Evolutionary conservation across 2,888 invertebrate species (phyloP).

Genomic region (Eugnorisma glareosa): DNA sequence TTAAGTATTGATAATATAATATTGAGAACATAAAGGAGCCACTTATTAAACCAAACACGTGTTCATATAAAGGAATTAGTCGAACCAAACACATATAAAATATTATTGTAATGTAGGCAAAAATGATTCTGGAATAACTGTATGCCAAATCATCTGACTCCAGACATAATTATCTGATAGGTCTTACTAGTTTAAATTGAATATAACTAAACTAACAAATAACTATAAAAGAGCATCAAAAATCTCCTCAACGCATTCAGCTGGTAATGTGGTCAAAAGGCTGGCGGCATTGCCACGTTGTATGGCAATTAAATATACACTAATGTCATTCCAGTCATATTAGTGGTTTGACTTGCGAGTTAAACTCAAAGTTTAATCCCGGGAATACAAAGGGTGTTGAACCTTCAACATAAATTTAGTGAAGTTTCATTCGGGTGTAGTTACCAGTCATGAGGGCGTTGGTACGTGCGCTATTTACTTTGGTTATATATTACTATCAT

Average conservation of each 20-base stretch:
- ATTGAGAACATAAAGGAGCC: too few species aligned
- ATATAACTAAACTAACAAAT: too few species aligned
- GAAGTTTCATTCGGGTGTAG: constrained; percentile 68
- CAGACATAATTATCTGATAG: background rate
- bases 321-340: constrained; percentile 38
- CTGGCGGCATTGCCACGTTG: too few species aligned
- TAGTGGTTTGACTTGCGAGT: constrained; percentile 56
- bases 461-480: constrained; percentile 76
- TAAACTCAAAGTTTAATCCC: constrained; percentile 69
- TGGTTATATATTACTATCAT: constrained; percentile 73
- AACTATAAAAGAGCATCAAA: too few species aligned
- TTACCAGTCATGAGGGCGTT: constrained; percentile 66
- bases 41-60: background rate
- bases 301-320: too few species aligned
- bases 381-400: constrained; percentile 66
- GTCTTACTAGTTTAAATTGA: background rate
- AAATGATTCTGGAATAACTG: background rate
- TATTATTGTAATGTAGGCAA: too few species aligned
- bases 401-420: constrained; percentile 73
- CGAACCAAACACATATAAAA: background rate
- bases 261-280: too few species aligned
- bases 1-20: too few species aligned
- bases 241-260: too few species aligned
- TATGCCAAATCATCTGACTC: background rate
- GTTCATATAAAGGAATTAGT: background rate